phyloP scores from a whole-genome alignment of 1,140 invertebrate genomes.

The Solenopsis invicta region DNA sequence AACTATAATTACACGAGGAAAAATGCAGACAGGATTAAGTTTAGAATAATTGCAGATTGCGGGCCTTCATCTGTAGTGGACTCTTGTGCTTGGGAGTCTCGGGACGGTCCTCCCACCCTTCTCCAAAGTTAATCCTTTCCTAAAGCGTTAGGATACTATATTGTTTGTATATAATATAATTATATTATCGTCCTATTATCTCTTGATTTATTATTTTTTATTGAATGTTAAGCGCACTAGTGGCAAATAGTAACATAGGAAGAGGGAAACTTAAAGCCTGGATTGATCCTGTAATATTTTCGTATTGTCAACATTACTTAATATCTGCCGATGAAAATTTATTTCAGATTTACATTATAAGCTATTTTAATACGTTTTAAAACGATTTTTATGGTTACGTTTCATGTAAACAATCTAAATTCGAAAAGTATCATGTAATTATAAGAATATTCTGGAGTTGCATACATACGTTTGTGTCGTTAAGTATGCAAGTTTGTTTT shows the following conservation, averaged over 20 bases:
- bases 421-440: not conserved
- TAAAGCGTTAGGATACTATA: slow-evolving; percentile 80
- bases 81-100: slow-evolving; percentile 82
- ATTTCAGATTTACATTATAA: not conserved
- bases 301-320: slow-evolving; percentile 18
- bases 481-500: slow-evolving; percentile 21
- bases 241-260: slow-evolving; percentile 71
- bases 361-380: slow-evolving; percentile 51
- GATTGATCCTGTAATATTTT: slow-evolving; percentile 63
- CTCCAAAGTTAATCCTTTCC: slow-evolving; percentile 82
- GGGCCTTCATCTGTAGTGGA: slow-evolving; percentile 80
- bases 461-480: slow-evolving; percentile 22
- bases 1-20: slow-evolving; percentile 69
- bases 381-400: slow-evolving; percentile 44
- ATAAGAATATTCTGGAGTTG: slow-evolving; percentile 30
- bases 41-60: slow-evolving; percentile 79
- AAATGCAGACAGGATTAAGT: slow-evolving; percentile 79
- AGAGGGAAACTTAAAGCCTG: slow-evolving; percentile 82
- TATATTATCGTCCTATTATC: slow-evolving; percentile 79
- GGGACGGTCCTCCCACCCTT: slow-evolving; percentile 77
- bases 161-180: slow-evolving; percentile 83
- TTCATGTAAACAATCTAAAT: slow-evolving; percentile 24
- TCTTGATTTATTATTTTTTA: slow-evolving; percentile 81
- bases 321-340: not conserved
- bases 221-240: slow-evolving; percentile 76